A percentile compares a stretch with the other conserved stretches of the same genome.
Evolutionary conservation across 2,888 invertebrate genomes (phyloP).

Genomic region (Cotesia congregata): DNA sequence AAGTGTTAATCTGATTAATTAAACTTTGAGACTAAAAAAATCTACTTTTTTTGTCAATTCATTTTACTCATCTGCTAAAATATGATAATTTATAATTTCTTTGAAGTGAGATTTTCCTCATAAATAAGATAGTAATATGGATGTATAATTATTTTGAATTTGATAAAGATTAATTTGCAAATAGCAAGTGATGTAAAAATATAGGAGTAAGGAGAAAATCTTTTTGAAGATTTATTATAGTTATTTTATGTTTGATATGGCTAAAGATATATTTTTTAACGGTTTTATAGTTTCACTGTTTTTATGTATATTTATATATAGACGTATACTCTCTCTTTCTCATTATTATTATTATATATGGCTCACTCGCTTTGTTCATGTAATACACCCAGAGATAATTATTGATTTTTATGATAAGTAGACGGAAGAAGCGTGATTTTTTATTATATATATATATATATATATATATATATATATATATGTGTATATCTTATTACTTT

Average conservation of each 20-base stretch:
- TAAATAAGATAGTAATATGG: not conserved
- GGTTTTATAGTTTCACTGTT: conserved; percentile 15
- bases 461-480: not conserved
- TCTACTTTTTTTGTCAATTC: not conserved
- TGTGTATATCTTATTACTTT: not conserved
- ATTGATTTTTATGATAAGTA: conserved; percentile 49
- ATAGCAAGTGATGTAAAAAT: not conserved
- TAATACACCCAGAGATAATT: conserved; percentile 48
- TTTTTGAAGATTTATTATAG: not conserved
- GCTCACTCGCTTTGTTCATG: conserved; percentile 41
- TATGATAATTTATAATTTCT: not conserved
- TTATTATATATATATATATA: conserved; percentile 11
- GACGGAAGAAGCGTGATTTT: conserved; percentile 50
- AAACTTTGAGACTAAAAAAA: no score
- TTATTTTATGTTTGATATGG: not conserved
- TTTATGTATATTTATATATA: not conserved
- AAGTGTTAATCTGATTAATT: no score
- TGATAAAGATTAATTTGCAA: not conserved
- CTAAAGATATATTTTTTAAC: not conserved
- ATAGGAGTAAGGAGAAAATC: not conserved
- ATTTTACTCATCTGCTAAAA: not conserved
- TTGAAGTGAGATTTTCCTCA: no score
- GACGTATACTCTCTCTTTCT: conserved; percentile 1
- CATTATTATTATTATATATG: not conserved
- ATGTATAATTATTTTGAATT: not conserved